Evolutionary conservation across 2,888 invertebrate species (phyloP), one percentile per base, ranked within the genome.

Genomic region (Chrysomela aeneicollis): DNA sequence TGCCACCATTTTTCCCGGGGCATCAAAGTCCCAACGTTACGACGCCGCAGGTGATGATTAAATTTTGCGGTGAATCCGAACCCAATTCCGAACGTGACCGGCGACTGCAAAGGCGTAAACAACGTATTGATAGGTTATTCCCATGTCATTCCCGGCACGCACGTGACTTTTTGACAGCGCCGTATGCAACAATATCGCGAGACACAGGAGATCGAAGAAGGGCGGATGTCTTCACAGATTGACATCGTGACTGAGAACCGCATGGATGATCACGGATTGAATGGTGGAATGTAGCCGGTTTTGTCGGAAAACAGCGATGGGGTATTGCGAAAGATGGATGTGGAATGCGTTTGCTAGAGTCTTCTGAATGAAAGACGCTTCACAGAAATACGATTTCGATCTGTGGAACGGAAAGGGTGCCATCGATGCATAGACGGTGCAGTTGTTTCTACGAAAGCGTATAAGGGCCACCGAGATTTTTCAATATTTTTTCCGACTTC

Each of bases 61-160:
- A 65, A 65, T 65, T 65, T 65, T 61, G 65, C 61, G 57, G 61
- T 6, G 26, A 57, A 46, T 50, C 65, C 61, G 55, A 50, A 64
- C 59, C 64, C 67, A 67, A 67, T 67, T 60, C 64, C 50, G 22
- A 51, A 67, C 67, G 67, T 67, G 67, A 64, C 59, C 51, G 22
- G 66, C 53, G 61, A 61, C 15, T 42, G 15, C 12, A n/a, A 42
- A 42, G 12, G 3, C 35, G 35, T 6, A 2, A 10, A 35, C 6
- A 6, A 35, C 35, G 59, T 59, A 66, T 66, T 55, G 65, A 66
- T 66, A 59, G 66, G 62, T 62, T 66, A 66, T 66, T 62, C 61
- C 49, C 51, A 62, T 66, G 66, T 59, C 66, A 66, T 61, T 66
- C 47, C 51, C 61, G 51, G 55, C 35, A 54, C 42, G 42, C 42